Base-by-base conservation (phyloP, 2,888 invertebrate species). In the Ariolimax columbianus region DNA sequence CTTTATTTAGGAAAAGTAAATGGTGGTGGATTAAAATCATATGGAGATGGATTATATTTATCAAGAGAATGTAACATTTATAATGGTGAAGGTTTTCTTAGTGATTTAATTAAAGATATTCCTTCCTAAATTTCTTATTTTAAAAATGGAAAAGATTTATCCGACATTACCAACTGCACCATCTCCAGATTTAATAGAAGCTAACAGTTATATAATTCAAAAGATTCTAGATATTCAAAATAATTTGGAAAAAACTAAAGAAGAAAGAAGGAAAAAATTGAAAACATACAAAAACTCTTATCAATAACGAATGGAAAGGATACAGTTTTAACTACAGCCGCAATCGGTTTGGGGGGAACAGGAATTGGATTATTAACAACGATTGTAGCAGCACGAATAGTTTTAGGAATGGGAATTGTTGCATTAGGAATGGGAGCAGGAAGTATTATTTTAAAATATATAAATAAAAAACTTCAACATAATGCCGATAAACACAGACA, bases 401-500 rank as follows among this genome's bases (percentile, higher is more conserved):
- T 66, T 66, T 11, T 33, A 66, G 66, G 9, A 66, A 66, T 66
- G 66, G 66, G 30, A 66, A 17, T 4, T 30, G 66, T 33, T 66
- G 6, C 70, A 70, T 17, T 70, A 36, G 70, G 70, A 70, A 70
- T 26, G 26, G 70, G 70, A 14, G 6, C 26, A 6, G 6, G 6
- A 70, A 70, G 73, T 47, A 73, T 73, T 73, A 47, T 73, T 23
- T 2, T 30, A 73, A 26, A 73, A 73, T 73, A n/a, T 47, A 47
- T 73, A 73, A 73, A 75, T 75, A 75, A 51, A 75, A 75, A 75
- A 75, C 33, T 75, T 51, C 75, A 75, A 75, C 75, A 75, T 19
- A 75, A 75, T 51, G 75, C 75, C 33, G 75, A 75, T 33, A 75
- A 72, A 72, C 72, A 72, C 23, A 1, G 26, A 72, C 19, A 72